Evolutionary conservation across 2,888 invertebrate genomes (phyloP).

Genomic region (Drosophila subquinaria): DNA sequence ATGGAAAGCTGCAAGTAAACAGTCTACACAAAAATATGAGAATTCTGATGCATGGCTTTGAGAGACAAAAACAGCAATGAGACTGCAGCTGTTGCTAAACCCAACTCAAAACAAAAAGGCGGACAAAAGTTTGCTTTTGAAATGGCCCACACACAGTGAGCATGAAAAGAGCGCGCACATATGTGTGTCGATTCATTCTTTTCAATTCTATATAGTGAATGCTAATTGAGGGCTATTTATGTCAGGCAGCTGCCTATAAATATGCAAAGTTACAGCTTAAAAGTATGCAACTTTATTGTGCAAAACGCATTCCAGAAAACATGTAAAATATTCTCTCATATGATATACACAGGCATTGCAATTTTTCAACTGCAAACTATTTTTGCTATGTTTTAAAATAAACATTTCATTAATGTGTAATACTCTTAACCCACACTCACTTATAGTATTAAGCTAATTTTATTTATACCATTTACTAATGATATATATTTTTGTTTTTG

Average conservation of each 20-base stretch:
- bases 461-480: neutral
- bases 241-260: neutral
- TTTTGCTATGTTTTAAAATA: neutral
- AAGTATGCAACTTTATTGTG: neutral
- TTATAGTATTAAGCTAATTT: neutral
- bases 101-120: neutral
- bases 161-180: neutral
- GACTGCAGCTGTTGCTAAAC: slow-evolving; percentile 6
- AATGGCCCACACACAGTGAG: neutral
- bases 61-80: slow-evolving; percentile 1
- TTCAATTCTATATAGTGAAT: slow-evolving; percentile 1
- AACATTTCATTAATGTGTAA: neutral
- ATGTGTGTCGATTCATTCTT: neutral
- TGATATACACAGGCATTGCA: neutral
- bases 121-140: slow-evolving; percentile 22
- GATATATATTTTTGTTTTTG: neutral
- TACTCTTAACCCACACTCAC: neutral
- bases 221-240: slow-evolving; percentile 42
- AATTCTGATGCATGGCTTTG: slow-evolving; percentile 15
- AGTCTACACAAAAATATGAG: neutral
- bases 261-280: slow-evolving; percentile 1
- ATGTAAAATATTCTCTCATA: neutral
- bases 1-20: slow-evolving; percentile 23
- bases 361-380: neutral
- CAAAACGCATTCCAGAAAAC: neutral